Evolutionary conservation across 2,113 vertebrate genomes (phyloP).

Genomic region (Psittacula cyanocephala): DNA sequence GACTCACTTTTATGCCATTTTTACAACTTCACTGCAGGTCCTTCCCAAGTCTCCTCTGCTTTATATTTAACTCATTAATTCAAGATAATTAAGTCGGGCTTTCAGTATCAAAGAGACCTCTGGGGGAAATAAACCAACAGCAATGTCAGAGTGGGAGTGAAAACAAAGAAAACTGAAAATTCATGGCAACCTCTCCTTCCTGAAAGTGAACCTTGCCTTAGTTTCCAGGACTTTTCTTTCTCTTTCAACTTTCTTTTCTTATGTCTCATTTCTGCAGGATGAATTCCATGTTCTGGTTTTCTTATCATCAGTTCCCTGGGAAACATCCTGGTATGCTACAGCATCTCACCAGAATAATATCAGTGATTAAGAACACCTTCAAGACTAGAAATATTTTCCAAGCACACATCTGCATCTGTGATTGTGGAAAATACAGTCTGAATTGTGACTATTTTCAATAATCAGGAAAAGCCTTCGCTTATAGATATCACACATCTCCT

Average conservation of each 20-base stretch:
- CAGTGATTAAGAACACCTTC: not conserved
- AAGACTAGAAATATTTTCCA: not conserved
- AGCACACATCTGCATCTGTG: not conserved
- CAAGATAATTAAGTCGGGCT: conserved; percentile 2
- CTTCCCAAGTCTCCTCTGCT: not conserved
- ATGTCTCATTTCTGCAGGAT: not conserved
- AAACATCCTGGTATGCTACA: not conserved
- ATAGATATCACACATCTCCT: not conserved
- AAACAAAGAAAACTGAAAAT: not conserved
- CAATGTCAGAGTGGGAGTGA: not conserved
- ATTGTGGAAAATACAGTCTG: not conserved
- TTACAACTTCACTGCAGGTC: not conserved
- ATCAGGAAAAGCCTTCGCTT: not conserved
- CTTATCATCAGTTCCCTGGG: not conserved
- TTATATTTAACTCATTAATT: conserved; percentile 38
- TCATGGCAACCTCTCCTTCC: not conserved
- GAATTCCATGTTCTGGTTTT: not conserved
- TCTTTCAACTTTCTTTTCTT: not conserved
- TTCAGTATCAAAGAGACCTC: conserved; percentile 5
- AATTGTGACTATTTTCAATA: not conserved
- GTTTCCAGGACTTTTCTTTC: not conserved
- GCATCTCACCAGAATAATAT: not conserved
- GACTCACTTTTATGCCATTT: not conserved
- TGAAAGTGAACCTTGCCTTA: not conserved
- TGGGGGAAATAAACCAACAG: conserved; percentile 10